Evolutionary conservation across 2,888 invertebrate genomes (phyloP).

Genomic region (Torymus auratus): DNA sequence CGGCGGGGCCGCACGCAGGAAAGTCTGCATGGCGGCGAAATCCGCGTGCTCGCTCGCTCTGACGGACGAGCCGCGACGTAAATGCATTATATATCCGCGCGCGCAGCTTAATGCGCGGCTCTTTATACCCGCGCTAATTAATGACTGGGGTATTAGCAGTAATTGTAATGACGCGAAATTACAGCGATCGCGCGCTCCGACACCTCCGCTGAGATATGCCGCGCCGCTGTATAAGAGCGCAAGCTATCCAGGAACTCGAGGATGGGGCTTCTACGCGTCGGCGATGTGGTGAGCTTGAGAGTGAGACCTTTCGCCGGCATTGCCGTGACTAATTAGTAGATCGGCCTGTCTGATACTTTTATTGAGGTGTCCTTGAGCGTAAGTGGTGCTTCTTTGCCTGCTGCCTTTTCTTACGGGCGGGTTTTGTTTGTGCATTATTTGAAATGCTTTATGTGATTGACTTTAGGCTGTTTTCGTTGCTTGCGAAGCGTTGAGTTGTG

Average conservation of each 20-base stretch:
- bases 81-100: constrained; percentile 70
- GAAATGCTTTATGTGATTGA: constrained; percentile 9
- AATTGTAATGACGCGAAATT: constrained; percentile 75
- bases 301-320: constrained; percentile 30
- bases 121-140: constrained; percentile 73
- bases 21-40: constrained; percentile 16
- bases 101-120: constrained; percentile 70
- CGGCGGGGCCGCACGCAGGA: constrained; percentile 9
- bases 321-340: constrained; percentile 51
- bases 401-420: not conserved
- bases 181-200: constrained; percentile 71
- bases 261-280: too few species aligned
- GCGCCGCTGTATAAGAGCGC: not conserved
- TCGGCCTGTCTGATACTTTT: constrained; percentile 32
- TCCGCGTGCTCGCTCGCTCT: constrained; percentile 8
- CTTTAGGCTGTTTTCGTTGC: not conserved
- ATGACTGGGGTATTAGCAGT: constrained; percentile 73
- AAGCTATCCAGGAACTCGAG: not conserved
- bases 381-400: constrained; percentile 11
- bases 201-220: constrained; percentile 57
- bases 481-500: too few species aligned
- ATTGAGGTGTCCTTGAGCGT: constrained; percentile 20
- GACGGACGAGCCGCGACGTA: constrained; percentile 67
- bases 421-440: not conserved
- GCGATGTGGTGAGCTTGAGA: not conserved